Percentiles rank a stretch among this genome's conserved stretches.
phyloP scores from a whole-genome alignment of 37 sponge, comb jelly and placozoan species.

The Hexactinellida sp. region DNA sequence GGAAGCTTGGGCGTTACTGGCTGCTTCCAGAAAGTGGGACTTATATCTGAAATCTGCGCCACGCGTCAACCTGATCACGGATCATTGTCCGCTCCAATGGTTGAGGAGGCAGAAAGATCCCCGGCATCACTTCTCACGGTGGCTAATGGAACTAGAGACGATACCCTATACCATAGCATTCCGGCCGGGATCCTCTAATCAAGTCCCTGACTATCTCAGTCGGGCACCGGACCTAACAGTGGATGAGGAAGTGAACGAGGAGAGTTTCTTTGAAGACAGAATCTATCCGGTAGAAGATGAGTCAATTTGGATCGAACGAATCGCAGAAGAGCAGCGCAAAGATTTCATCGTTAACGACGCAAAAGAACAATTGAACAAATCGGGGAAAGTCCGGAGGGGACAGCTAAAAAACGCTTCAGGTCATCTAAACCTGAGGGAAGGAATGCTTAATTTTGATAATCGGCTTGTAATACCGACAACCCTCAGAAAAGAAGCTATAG shows the following conservation, averaged over 20 bases:
- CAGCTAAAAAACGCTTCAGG: not conserved
- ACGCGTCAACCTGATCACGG: not conserved
- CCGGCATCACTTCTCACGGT: slow-evolving; percentile 6
- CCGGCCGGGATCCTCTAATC: not conserved
- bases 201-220: not conserved
- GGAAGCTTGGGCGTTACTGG: not conserved
- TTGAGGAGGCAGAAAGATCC: slow-evolving; percentile 12
- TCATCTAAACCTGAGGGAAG: not conserved
- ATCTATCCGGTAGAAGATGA: not conserved
- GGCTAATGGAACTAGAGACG: slow-evolving; percentile 17
- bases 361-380: not conserved
- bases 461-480: not conserved
- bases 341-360: not conserved
- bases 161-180: not conserved
- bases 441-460: not conserved
- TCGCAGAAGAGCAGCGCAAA: not conserved
- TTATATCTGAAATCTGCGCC: not conserved
- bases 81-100: too few relatives aligned
- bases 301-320: not conserved
- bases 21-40: not conserved
- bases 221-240: not conserved
- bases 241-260: not conserved
- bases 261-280: not conserved
- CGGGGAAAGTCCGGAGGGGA: not conserved
- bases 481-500: not conserved